Conservation (phyloP, 2,888 invertebrate species). For the Phlogophora meticulosa region DNA sequence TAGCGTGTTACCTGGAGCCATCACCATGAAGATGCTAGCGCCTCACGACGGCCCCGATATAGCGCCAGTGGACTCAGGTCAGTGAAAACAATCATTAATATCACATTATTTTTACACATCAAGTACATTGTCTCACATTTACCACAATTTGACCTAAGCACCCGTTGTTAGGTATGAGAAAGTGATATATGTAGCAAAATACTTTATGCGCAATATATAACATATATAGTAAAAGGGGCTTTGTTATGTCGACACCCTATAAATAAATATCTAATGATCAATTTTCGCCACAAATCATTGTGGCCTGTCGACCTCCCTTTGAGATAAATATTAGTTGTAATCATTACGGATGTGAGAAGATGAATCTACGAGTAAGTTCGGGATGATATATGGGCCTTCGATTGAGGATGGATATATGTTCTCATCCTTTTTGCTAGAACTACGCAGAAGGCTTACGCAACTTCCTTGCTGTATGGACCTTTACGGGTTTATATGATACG, state of each 20-base stretch:
- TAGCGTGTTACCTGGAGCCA: constrained; percentile 85
- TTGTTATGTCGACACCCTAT: constrained; percentile 54
- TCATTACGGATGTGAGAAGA: neutral
- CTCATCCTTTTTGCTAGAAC: constrained; percentile 16
- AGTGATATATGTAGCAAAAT: constrained; percentile 4
- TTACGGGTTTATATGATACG: too few relatives aligned
- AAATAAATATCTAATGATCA: constrained; percentile 39
- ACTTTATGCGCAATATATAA: constrained; percentile 44
- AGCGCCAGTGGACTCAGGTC: constrained; percentile 89
- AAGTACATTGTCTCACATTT: neutral
- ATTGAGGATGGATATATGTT: constrained; percentile 7
- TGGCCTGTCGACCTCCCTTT: neutral
- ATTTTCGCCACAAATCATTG: neutral
- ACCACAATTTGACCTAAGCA: neutral
- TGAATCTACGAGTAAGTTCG: neutral
- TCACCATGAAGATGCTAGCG: constrained; percentile 89
- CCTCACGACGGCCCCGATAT: constrained; percentile 91
- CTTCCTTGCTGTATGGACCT: neutral
- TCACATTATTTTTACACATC: constrained; percentile 35
- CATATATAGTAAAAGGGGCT: constrained; percentile 25
- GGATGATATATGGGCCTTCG: neutral
- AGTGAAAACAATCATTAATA: constrained; percentile 73
- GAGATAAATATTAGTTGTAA: neutral
- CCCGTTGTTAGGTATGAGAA: neutral
- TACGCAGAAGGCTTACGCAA: constrained; percentile 58